These are phyloP conservation scores for Ptychobarbus kaznakovi DNA, from an alignment of 2,797 vertebrate species.

Conservation along the genomic window DNA sequence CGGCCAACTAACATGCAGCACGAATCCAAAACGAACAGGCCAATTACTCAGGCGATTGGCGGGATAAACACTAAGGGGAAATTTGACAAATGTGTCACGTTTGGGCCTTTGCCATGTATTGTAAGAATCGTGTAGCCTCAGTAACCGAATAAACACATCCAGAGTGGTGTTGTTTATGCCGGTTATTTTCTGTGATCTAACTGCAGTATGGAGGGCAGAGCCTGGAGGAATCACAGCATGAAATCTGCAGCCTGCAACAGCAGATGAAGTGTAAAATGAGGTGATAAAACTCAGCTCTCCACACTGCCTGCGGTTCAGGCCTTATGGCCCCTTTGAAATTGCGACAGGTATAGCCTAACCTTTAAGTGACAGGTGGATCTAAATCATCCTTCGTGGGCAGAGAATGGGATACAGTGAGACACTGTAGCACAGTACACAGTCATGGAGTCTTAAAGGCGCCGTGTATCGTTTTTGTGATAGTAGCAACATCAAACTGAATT, in stretches of 20 bases:
- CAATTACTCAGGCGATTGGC: constrained; percentile 4
- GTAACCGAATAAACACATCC: constrained; percentile 8
- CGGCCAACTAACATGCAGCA: background rate
- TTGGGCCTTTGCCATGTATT: background rate
- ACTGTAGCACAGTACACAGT: background rate
- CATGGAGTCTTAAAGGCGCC: constrained; percentile 10
- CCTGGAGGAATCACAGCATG: constrained; percentile 39
- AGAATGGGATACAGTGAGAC: background rate
- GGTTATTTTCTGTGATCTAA: constrained; percentile 1
- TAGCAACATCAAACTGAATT: constrained; percentile 6
- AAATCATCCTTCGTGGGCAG: background rate
- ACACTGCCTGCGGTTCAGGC: constrained; percentile 41
- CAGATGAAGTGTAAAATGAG: constrained; percentile 56
- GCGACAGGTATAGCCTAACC: background rate
- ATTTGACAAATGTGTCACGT: background rate
- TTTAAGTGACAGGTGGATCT: constrained; percentile 9
- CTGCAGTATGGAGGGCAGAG: constrained; percentile 14
- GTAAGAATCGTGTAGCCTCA: background rate
- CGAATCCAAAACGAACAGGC: background rate
- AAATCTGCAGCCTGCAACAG: constrained; percentile 36
- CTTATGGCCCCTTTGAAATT: constrained; percentile 10
- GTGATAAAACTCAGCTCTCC: constrained; percentile 48
- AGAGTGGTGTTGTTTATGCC: background rate
- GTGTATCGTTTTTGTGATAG: background rate
- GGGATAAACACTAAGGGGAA: background rate